Evolutionary conservation across 2,797 vertebrate species (phyloP).

Genomic region (Alauda arvensis): DNA sequence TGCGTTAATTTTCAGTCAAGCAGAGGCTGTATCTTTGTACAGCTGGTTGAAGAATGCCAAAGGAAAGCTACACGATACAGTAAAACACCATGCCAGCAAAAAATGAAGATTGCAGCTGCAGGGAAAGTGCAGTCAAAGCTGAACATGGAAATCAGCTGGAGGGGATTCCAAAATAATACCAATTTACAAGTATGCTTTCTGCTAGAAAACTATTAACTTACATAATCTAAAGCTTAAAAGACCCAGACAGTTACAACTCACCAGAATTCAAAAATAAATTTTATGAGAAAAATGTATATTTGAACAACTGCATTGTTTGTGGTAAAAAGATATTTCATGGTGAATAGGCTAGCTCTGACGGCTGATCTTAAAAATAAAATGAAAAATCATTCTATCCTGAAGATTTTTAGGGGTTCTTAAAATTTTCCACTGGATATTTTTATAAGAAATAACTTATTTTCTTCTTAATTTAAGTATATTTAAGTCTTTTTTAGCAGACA

Average conservation of each 20-base stretch:
- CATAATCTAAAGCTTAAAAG: background rate
- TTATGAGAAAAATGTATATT: background rate
- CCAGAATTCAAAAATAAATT: background rate
- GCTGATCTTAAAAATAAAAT: background rate
- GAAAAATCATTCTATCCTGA: background rate
- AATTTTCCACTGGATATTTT: background rate
- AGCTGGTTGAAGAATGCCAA: background rate
- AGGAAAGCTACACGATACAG: background rate
- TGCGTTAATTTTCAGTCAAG: background rate
- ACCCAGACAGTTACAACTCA: background rate
- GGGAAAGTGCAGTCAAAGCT: background rate
- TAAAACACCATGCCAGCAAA: background rate
- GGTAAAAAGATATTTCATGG: background rate
- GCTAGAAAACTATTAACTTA: background rate
- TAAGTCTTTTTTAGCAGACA: background rate
- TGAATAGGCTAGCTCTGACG: background rate
- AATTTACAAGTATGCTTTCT: background rate
- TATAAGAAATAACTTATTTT: background rate
- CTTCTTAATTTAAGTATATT: background rate
- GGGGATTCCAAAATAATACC: background rate
- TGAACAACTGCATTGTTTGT: background rate
- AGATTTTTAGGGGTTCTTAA: background rate
- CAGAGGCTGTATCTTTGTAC: background rate
- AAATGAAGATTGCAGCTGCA: background rate
- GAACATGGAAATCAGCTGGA: background rate